These are phyloP conservation scores for Drosophila aldrichi DNA, from an alignment of 2,888 invertebrate species.

Conservation along the genomic window DNA sequence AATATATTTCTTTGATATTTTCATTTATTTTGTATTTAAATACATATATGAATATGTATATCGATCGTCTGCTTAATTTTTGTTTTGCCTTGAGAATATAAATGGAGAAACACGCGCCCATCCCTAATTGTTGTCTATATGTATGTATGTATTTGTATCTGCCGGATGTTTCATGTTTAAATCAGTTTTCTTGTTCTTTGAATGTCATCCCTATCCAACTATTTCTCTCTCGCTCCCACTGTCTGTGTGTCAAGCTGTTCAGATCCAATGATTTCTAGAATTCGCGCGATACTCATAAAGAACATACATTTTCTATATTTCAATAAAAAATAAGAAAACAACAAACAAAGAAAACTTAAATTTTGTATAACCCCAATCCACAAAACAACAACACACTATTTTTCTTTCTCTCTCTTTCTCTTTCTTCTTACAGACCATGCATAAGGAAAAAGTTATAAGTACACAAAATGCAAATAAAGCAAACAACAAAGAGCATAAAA, in stretches of 20 bases:
- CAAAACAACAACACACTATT: constrained; percentile 26
- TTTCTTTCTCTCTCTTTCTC: constrained; percentile 33
- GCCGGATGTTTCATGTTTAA: constrained; percentile 31
- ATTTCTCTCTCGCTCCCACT: constrained; percentile 14
- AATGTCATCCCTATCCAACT: constrained; percentile 24
- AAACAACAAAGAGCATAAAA: constrained; percentile 75
- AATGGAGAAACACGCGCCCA: background rate
- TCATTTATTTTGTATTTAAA: too few relatives aligned
- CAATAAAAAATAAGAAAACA: background rate
- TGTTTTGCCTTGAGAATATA: background rate
- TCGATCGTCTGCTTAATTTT: background rate
- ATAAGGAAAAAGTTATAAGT: constrained; percentile 71
- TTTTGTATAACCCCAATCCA: constrained; percentile 1
- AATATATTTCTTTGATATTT: background rate
- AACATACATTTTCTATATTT: background rate
- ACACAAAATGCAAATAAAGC: constrained; percentile 69
- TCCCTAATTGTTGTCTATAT: constrained; percentile 16
- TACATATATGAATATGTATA: background rate
- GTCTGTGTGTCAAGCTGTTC: background rate
- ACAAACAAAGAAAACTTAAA: background rate
- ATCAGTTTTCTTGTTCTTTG: constrained; percentile 17
- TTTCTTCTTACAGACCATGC: constrained; percentile 72
- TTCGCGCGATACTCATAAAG: background rate
- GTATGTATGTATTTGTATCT: background rate
- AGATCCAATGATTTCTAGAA: constrained; percentile 8